Base-by-base conservation (phyloP, 92 coral and sea anemone species). In the Palythoa grandis region DNA sequence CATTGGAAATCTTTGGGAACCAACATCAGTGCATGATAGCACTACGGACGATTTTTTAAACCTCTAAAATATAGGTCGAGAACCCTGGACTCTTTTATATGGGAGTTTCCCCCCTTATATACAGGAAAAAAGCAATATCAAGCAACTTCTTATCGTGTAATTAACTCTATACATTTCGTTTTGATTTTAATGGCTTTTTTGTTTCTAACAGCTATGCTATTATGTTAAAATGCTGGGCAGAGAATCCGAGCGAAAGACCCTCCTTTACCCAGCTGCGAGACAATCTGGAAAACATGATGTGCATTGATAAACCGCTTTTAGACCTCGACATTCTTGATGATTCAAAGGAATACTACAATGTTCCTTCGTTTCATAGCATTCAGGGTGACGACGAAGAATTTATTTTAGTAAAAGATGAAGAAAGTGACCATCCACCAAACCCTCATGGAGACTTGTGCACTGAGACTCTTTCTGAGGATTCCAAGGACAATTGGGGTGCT, bases 321-420 rank as follows among this genome's bases (percentile, higher is more conserved):
- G 85, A 80, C 24, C 65, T 80, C 70, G 74, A 70, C 7, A 74
- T 37, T 24, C n/a, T 80, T n/a, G 85, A 80, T 20, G 85, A 80
- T 35, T 65, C 85, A 3, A 80, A 50, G 47, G 85, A 80, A 63
- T 80, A 80, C 56, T 80, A 80, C 74, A 80, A 80, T 39, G 63
- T 80, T 13, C 85, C 85, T 23, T 80, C 85, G 19, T 80, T 80
- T 80, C 74, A 80, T 52, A 80, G 85, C 85, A 48, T 80, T 23
- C 74, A 80, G 17, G 85, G 47, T 0, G 85, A 80, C 61, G 63
- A 22, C 3, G 85, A 80, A 48, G 85, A 78, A 9, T 5, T 20
- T 0, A n/a, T 11, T 25, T 22, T 8, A 63, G 20, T 10, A 3
- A 56, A 63, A 4, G 58, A 52, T 29, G 12, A 25, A 15, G 60